Conservation (phyloP, 2,113 vertebrate species). For the Equus przewalskii region DNA sequence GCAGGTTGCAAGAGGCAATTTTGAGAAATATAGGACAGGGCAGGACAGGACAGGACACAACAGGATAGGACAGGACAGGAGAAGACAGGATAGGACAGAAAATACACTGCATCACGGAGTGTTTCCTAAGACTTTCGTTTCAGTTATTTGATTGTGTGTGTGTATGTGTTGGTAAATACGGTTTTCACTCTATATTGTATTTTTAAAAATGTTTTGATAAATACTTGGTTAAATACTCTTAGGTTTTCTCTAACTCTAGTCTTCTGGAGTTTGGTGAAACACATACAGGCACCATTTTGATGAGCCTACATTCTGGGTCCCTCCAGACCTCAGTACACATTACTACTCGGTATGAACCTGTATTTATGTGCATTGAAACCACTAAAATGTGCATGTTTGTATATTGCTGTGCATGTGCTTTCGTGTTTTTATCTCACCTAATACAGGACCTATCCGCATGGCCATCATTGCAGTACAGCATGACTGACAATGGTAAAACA, state of each 20-base stretch:
- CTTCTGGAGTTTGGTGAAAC: background rate
- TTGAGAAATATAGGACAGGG: background rate
- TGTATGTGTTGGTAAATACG: background rate
- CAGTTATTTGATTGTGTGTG: background rate
- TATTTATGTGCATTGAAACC: background rate
- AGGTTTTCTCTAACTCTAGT: background rate
- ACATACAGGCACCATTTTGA: background rate
- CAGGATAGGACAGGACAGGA: background rate
- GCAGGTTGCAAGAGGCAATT: background rate
- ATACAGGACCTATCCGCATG: background rate
- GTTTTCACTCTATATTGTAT: background rate
- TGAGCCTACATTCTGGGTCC: background rate
- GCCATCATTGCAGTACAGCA: background rate
- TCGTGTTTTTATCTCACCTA: conserved; percentile 8
- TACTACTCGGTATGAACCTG: background rate
- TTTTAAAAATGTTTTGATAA: background rate
- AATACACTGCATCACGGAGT: background rate
- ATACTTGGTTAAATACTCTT: background rate
- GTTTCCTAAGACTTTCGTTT: conserved; percentile 35
- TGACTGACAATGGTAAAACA: background rate
- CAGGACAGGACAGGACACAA: background rate
- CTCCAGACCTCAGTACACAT: background rate
- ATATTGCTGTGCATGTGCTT: background rate
- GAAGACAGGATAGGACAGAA: background rate
- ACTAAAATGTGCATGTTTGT: background rate